Evolutionary conservation across 2,888 invertebrate species (phyloP).

Genomic region (Dasysyrphus albostriatus): DNA sequence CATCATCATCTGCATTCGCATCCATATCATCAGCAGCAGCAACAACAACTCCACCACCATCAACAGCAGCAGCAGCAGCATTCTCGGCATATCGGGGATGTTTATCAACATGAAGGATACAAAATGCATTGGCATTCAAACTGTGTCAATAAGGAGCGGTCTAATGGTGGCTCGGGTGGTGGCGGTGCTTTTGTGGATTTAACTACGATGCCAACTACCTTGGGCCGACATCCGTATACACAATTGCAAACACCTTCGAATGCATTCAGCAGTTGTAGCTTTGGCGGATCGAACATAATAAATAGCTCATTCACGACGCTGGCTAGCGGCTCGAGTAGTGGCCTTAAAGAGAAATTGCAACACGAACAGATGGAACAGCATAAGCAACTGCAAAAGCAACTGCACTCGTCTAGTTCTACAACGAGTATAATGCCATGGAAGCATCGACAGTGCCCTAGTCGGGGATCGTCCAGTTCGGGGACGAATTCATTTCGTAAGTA

Average conservation of each 20-base stretch:
- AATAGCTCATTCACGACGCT: conserved; percentile 80
- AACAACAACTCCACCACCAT: conserved; percentile 69
- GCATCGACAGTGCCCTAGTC: conserved; percentile 83
- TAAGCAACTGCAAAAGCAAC: conserved; percentile 79
- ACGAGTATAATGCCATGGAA: conserved; percentile 84
- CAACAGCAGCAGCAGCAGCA: conserved; percentile 69
- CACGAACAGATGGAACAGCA: conserved; percentile 78
- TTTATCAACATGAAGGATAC: conserved; percentile 65
- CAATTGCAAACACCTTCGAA: conserved; percentile 79
- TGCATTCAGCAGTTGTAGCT: conserved; percentile 76
- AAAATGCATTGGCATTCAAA: conserved; percentile 70
- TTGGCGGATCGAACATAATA: conserved; percentile 77
- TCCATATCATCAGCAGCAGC: conserved; percentile 76
- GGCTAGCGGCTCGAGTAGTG: conserved; percentile 79
- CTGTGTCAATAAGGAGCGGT: conserved; percentile 66
- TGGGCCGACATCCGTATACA: conserved; percentile 80
- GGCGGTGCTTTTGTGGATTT: conserved; percentile 51
- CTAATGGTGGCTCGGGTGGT: conserved; percentile 41
- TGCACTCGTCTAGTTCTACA: conserved; percentile 80
- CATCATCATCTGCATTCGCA: conserved; percentile 76
- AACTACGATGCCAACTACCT: conserved; percentile 58
- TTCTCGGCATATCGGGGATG: conserved; percentile 53
- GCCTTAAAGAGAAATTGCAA: conserved; percentile 82
- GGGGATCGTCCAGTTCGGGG: conserved; percentile 83
- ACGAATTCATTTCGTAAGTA: conserved; percentile 83